These are phyloP conservation scores for Chlorodrepanis virens DNA, from an alignment of 2,113 vertebrate species.

Conservation along the genomic window DNA sequence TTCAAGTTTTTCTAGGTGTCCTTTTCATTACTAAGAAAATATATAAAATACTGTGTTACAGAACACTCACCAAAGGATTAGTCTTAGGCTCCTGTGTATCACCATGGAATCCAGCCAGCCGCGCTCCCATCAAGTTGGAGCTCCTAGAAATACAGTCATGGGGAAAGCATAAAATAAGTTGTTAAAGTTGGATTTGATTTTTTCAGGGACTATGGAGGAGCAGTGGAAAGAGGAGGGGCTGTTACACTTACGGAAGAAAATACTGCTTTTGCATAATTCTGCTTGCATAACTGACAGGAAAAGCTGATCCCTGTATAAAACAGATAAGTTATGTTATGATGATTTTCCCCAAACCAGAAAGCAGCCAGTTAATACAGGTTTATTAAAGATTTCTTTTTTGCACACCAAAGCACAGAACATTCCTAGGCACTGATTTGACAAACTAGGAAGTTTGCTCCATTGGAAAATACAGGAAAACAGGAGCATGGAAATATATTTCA, in stretches of 20 bases:
- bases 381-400: neutral
- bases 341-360: neutral
- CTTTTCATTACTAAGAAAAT: neutral
- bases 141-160: neutral
- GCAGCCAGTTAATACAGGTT: neutral
- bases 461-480: neutral
- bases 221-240: neutral
- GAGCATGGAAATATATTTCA: neutral
- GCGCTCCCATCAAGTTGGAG: slow-evolving; percentile 28
- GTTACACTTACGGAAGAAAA: slow-evolving; percentile 68
- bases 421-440: neutral
- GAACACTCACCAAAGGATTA: slow-evolving; percentile 67
- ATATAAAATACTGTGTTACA: neutral
- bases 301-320: slow-evolving; percentile 55
- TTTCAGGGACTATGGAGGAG: neutral
- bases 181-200: neutral
- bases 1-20: neutral
- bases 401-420: neutral
- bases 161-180: neutral
- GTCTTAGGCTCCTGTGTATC: slow-evolving; percentile 31
- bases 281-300: slow-evolving; percentile 27
- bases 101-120: slow-evolving; percentile 22
- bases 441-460: neutral
- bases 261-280: neutral
- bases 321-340: neutral